Conservation (phyloP, 2,888 invertebrate species). For the Ptycholaimellus sp. region DNA sequence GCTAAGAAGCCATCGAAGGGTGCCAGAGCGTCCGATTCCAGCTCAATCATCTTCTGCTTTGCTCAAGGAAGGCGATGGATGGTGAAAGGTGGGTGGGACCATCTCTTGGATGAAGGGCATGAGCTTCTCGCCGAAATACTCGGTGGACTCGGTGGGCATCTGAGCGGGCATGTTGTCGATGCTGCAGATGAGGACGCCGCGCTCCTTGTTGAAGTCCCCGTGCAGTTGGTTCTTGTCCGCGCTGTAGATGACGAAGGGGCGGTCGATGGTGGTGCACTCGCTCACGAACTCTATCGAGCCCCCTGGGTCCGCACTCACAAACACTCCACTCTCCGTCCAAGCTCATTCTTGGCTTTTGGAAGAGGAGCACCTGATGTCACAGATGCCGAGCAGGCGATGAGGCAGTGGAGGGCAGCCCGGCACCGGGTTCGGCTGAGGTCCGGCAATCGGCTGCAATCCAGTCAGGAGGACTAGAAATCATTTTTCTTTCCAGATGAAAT, state of each 20-base stretch:
- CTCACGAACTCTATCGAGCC: slow-evolving; percentile 96
- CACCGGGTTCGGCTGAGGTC: slow-evolving; percentile 11
- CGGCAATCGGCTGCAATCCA: too few relatives aligned
- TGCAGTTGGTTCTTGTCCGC: slow-evolving; percentile 67
- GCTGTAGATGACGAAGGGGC: slow-evolving; percentile 86
- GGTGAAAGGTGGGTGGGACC: too few relatives aligned
- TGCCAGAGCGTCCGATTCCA: slow-evolving; percentile 53
- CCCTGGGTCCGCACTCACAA: slow-evolving; percentile 58
- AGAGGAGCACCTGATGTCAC: too few relatives aligned
- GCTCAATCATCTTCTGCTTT: slow-evolving; percentile 20
- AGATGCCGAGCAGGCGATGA: slow-evolving; percentile 37
- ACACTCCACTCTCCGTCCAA: background rate
- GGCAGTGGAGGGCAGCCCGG: slow-evolving; percentile 10
- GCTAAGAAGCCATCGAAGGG: slow-evolving; percentile 54
- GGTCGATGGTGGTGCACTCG: slow-evolving; percentile 91
- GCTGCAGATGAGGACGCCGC: slow-evolving; percentile 77
- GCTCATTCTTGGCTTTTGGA: slow-evolving; percentile 38
- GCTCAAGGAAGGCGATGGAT: too few relatives aligned
- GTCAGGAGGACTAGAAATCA: too few relatives aligned
- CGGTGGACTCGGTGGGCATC: slow-evolving; percentile 74
- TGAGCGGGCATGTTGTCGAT: slow-evolving; percentile 99
- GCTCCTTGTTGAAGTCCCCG: slow-evolving; percentile 4
- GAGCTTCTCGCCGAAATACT: slow-evolving; percentile 74
- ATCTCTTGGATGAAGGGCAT: slow-evolving; percentile 65
- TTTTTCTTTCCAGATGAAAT: too few relatives aligned